These are phyloP conservation scores for Amaurobius ferox DNA, from an alignment of 2,888 invertebrate species.

Conservation along the genomic window DNA sequence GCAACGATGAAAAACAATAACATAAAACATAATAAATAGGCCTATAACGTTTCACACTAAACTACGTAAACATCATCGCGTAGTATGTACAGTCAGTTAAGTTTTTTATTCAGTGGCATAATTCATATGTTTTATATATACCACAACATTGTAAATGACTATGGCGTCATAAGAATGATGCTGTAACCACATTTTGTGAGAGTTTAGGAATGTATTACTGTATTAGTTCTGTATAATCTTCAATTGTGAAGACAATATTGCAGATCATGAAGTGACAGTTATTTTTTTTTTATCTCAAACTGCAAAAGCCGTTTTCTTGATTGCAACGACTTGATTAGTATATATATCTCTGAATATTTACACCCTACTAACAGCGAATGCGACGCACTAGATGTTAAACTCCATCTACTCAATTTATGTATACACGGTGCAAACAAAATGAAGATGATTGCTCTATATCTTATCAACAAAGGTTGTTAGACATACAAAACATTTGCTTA, in stretches of 20 bases:
- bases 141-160: slow-evolving; percentile 38
- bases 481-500: too few species aligned
- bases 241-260: not conserved
- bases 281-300: not conserved
- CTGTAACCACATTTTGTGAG: slow-evolving; percentile 32
- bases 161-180: slow-evolving; percentile 36
- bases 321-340: not conserved
- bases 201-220: slow-evolving; percentile 65
- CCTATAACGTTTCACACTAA: slow-evolving; percentile 62
- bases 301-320: not conserved
- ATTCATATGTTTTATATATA: slow-evolving; percentile 56
- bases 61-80: slow-evolving; percentile 46
- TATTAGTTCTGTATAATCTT: slow-evolving; percentile 30
- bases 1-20: slow-evolving; percentile 33
- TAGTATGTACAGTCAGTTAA: slow-evolving; percentile 56
- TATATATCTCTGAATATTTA: too few species aligned
- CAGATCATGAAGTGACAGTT: not conserved
- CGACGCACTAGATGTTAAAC: too few species aligned
- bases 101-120: slow-evolving; percentile 48
- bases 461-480: too few species aligned
- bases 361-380: too few species aligned
- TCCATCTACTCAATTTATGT: too few species aligned
- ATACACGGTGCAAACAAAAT: too few species aligned
- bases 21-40: slow-evolving; percentile 60
- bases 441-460: too few species aligned